Evolutionary conservation across 2,888 invertebrate species (phyloP).

Genomic region (Trichogramma evanescens): DNA sequence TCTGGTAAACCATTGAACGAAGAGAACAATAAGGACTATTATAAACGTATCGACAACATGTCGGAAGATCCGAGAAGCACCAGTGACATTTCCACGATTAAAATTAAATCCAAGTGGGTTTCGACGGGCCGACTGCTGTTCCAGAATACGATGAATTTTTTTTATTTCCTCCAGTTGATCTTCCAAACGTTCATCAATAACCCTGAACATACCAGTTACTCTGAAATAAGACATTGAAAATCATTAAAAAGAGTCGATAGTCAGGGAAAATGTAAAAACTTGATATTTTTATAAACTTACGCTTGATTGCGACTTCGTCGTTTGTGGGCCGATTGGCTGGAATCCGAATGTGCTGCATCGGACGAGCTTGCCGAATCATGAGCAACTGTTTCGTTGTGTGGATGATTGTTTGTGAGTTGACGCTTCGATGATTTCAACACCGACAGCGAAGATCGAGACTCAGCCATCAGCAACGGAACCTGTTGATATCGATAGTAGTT

Average conservation of each 20-base stretch:
- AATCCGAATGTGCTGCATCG: conserved; percentile 51
- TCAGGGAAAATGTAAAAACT: too few relatives aligned
- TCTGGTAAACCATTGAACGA: conserved; percentile 34
- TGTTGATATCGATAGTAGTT: conserved; percentile 27
- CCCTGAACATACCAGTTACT: conserved; percentile 36
- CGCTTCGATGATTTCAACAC: conserved; percentile 50
- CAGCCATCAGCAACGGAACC: conserved; percentile 49
- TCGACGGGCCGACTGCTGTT: conserved; percentile 40
- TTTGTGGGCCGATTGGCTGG: conserved; percentile 48
- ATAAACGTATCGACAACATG: conserved; percentile 39
- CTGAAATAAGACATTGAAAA: conserved; percentile 24
- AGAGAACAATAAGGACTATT: conserved; percentile 38
- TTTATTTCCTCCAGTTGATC: conserved; percentile 41
- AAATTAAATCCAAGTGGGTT: background rate
- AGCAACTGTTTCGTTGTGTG: conserved; percentile 41
- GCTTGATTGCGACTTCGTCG: conserved; percentile 39
- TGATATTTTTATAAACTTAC: conserved; percentile 7
- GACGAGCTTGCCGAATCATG: conserved; percentile 50
- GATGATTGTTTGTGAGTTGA: conserved; percentile 49
- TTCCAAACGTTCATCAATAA: conserved; percentile 36
- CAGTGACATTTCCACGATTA: too few relatives aligned
- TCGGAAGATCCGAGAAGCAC: conserved; percentile 30
- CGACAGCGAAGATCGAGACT: conserved; percentile 51
- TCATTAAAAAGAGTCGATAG: background rate
- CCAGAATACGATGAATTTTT: conserved; percentile 40